Evolutionary conservation across 2,113 vertebrate genomes (phyloP), one percentile per base, ranked within the genome.

Genomic region (Gymnorhina tibicen): DNA sequence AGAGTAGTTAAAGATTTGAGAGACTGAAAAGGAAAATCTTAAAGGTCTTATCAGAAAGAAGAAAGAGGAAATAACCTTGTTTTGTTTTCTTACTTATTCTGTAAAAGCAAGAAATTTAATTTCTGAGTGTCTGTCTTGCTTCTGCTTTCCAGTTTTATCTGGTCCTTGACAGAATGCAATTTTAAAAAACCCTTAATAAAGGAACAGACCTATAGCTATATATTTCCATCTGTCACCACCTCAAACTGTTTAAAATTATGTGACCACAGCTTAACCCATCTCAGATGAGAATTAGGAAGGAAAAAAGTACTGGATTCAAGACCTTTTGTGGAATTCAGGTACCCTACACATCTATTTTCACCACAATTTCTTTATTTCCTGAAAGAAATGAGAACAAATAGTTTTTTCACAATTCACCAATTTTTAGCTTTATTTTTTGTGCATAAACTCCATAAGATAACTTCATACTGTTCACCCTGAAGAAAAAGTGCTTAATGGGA

Each of bases 61-160:
- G 26, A 49, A 73, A 50, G 41, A 68, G 16, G 30, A 19, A 55
- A 44, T 55, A 66, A 10, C 21, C 10, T 28, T 77, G 46, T 19
- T 82, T 53, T 67, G 6, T 53, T 87, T 92, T 79, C 49, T 80
- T 82, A 35, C 20, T 37, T 86, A 16, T 58, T 39, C 35, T 80
- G 35, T 58, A 86, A 86, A 75, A 87, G 20, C 47, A 82, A 72
- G 62, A 13, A n/a, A 6, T 69, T 89, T 42, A 46, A 76, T 82
- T 16, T 56, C 35, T 52, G 46, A 79, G 44, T 89, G 90, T 92
- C 26, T 62, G 2, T 89, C 88, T 90, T 91, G 63, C 66, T 85
- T 93, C 80, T 84, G 68, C 74, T 94, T 77, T 91, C 77, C 55
- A 58, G 59, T 87, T 95, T 74, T 94, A 81, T 87, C 73, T 92